Base-by-base conservation (phyloP, 2,888 invertebrate genomes). In the Ischnus inquisitorius region DNA sequence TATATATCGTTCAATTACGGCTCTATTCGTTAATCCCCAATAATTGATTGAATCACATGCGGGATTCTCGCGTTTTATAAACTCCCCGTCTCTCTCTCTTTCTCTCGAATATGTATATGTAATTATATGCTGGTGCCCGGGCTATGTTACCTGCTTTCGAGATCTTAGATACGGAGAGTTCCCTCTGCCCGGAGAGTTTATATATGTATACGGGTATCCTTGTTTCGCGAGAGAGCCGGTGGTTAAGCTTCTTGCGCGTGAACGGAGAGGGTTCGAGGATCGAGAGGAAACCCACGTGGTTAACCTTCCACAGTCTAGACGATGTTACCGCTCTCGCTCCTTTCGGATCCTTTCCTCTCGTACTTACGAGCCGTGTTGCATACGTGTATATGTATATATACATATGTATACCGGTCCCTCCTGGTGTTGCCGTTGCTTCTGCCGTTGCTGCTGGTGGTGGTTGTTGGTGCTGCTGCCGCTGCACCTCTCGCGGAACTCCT, bases 401-500 rank as follows among this genome's bases (percentile, higher is more conserved):
- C 60, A 74, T 54, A 14, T 51, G 54, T 69, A 69, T 62, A 68
- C 60, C 43, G 34, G 34, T 69, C 39, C 48, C 62, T 69, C 60
- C 19, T 51, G 34, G 34, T 34, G 62, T 12, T 34, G 68, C 41
- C 46, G 60, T 12, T 43, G 75, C 54, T 62, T 54, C 39, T 64
- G 75, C 19, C 39, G 72, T n/a, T 64, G 75, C 77, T 34, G 19
- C 39, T 67, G 2, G 51, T 25, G 71, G 34, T 64, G 34, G 34
- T 34, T 4, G 1, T 34, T 34, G 39, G 22, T 41, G 69, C 25
- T 39, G 64, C 22, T 71, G 64, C 28, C 43, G 71, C 34, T 64
- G 78, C 78, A 65, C 67, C 84, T 75, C 77, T 85, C 85, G 85
- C 82, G 86, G 72, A 87, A 86, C 85, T 86, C 86, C 87, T 86